Percentiles rank a stretch among this genome's conserved stretches.
These are phyloP conservation scores for Dryas iulia DNA, from an alignment of 1,140 invertebrate genomes.

Conservation along the genomic window DNA sequence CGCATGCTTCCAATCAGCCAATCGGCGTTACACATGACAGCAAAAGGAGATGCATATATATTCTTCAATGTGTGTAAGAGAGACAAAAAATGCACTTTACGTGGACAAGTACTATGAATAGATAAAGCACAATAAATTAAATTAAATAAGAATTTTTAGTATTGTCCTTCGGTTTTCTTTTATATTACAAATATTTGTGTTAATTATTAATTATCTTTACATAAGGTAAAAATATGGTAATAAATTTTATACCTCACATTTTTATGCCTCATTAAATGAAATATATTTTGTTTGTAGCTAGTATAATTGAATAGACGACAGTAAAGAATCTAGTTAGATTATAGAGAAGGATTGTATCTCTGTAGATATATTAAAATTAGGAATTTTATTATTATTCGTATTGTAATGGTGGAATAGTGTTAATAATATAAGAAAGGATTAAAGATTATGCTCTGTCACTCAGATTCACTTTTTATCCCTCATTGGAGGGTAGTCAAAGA, in stretches of 20 bases:
- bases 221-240: neutral
- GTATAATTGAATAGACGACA: too few species aligned
- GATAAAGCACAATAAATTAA: neutral
- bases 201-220: neutral
- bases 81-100: conserved; percentile 38
- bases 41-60: conserved; percentile 49
- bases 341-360: too few species aligned
- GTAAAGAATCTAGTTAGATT: too few species aligned
- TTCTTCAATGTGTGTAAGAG: conserved; percentile 30
- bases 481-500: too few species aligned
- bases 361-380: too few species aligned
- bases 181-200: neutral
- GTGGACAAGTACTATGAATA: conserved; percentile 26
- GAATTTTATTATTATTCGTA: too few species aligned
- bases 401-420: too few species aligned
- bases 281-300: neutral
- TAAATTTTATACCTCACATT: neutral
- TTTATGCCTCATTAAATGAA: neutral
- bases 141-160: neutral
- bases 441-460: too few species aligned
- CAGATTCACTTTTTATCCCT: too few species aligned
- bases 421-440: too few species aligned
- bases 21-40: conserved; percentile 58
- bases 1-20: conserved; percentile 39
- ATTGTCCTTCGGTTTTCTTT: neutral